Percentiles rank a stretch among this genome's conserved stretches.
Evolutionary conservation across 2,888 invertebrate genomes (phyloP).

Genomic region (Barypeithes pellucidus): DNA sequence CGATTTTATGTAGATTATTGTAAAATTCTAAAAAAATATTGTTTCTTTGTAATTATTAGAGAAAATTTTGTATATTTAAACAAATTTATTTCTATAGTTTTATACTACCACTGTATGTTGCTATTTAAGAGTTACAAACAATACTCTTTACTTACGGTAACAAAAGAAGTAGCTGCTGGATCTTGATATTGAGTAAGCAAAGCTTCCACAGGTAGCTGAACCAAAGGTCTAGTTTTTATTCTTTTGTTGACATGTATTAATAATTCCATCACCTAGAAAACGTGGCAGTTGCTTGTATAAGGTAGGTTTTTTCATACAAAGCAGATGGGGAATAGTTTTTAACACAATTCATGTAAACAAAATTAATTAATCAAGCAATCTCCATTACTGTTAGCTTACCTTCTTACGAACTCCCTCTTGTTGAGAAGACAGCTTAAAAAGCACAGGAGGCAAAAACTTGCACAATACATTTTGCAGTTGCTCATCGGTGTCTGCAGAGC

Average conservation of each 20-base stretch:
- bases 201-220: slow-evolving; percentile 90
- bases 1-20: slow-evolving; percentile 94
- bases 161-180: slow-evolving; percentile 83
- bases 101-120: no score
- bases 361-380: no score
- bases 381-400: slow-evolving; percentile 57
- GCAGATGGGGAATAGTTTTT: no score
- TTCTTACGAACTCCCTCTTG: slow-evolving; percentile 84
- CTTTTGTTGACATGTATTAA: slow-evolving; percentile 93
- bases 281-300: not conserved
- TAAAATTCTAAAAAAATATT: slow-evolving; percentile 84
- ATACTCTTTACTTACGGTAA: slow-evolving; percentile 76
- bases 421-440: slow-evolving; percentile 90
- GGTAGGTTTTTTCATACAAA: no score
- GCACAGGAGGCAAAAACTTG: slow-evolving; percentile 89
- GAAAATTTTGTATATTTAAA: no score
- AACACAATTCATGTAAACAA: no score
- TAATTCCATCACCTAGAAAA: slow-evolving; percentile 88
- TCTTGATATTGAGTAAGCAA: slow-evolving; percentile 87
- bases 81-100: no score
- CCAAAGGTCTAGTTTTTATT: slow-evolving; percentile 86
- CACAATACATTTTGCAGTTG: slow-evolving; percentile 87
- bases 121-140: no score
- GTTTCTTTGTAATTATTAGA: no score
- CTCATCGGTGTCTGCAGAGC: slow-evolving; percentile 91